phyloP scores from a whole-genome alignment of 2,113 vertebrate genomes.

The Aphelocoma coerulescens region DNA sequence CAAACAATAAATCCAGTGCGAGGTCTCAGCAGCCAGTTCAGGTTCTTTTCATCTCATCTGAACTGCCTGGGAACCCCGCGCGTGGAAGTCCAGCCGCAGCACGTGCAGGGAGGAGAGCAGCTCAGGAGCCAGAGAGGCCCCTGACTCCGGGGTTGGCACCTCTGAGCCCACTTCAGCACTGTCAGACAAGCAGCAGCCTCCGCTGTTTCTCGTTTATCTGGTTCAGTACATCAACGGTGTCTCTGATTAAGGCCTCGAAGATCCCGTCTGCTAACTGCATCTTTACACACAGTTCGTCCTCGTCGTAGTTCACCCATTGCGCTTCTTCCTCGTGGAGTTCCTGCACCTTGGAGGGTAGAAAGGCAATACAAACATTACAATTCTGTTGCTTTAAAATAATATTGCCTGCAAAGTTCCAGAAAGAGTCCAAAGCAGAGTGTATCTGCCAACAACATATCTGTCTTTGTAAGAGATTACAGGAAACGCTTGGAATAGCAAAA shows the following conservation, averaged over 20 bases:
- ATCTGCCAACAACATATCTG: background rate
- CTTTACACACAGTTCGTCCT: constrained; percentile 95
- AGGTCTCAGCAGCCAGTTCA: constrained; percentile 31
- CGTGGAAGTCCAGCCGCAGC: constrained; percentile 17
- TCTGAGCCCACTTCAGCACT: constrained; percentile 65
- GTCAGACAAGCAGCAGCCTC: constrained; percentile 75
- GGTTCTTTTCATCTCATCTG: constrained; percentile 21
- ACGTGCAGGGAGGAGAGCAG: constrained; percentile 13
- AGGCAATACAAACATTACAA: background rate
- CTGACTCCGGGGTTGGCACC: constrained; percentile 36
- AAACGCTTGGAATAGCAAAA: constrained; percentile 12
- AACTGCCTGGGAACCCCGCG: background rate
- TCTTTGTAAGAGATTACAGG: constrained; percentile 21
- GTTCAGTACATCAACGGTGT: constrained; percentile 86
- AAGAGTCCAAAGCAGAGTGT: background rate
- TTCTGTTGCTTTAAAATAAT: background rate
- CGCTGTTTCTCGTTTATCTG: constrained; percentile 84
- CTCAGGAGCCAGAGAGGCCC: constrained; percentile 46
- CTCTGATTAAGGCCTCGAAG: constrained; percentile 92
- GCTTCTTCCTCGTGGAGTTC: constrained; percentile 96
- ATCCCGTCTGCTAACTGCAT: constrained; percentile 97
- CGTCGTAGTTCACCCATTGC: constrained; percentile 97
- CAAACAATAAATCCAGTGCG: background rate
- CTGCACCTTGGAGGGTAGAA: constrained; percentile 80
- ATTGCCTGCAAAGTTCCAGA: background rate